Conservation (phyloP, 2,888 invertebrate species). For the Apamea crenata region DNA sequence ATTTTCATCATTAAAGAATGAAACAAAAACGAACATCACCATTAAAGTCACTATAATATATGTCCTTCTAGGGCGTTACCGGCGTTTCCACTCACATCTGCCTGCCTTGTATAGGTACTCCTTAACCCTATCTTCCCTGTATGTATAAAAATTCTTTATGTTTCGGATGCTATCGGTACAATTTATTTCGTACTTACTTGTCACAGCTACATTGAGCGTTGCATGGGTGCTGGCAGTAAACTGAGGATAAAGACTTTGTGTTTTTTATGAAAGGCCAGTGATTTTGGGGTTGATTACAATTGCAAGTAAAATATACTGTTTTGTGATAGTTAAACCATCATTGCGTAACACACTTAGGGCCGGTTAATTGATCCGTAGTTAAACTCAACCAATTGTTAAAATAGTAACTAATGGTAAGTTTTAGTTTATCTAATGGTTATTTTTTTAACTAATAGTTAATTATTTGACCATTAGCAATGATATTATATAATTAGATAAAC, state of each 20-base stretch:
- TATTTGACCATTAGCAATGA: too few relatives aligned
- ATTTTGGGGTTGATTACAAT: background rate
- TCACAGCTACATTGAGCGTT: constrained; percentile 33
- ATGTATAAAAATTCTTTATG: constrained; percentile 45
- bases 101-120: background rate
- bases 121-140: constrained; percentile 32
- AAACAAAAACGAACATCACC: too few relatives aligned
- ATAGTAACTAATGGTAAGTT: too few relatives aligned
- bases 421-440: too few relatives aligned
- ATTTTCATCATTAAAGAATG: background rate
- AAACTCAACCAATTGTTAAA: too few relatives aligned
- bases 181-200: constrained; percentile 50
- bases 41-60: background rate
- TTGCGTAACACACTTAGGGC: too few relatives aligned
- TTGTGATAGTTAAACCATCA: background rate
- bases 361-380: too few relatives aligned
- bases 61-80: background rate
- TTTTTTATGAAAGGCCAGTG: constrained; percentile 4
- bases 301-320: background rate
- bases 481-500: too few relatives aligned
- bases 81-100: background rate
- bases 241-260: constrained; percentile 16
- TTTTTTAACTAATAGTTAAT: too few relatives aligned
- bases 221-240: constrained; percentile 48
- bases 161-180: constrained; percentile 40